Evolutionary conservation across 2,797 vertebrate genomes (phyloP).

Genomic region (Thalassophryne amazonica): DNA sequence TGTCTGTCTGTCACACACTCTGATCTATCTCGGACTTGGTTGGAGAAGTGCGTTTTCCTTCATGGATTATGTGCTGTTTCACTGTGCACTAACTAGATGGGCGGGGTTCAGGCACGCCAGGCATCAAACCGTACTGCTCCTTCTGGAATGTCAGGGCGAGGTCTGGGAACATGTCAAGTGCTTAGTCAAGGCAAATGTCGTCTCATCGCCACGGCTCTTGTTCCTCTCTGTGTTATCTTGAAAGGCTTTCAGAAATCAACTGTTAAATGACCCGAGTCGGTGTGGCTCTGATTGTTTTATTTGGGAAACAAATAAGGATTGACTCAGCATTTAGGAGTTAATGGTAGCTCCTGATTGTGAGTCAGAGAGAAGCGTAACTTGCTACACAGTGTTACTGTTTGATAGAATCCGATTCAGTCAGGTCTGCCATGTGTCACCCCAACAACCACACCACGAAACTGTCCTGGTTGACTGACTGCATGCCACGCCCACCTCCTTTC

Average conservation of each 20-base stretch:
- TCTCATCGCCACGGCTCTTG: neutral
- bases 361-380: neutral
- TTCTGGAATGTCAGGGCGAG: constrained; percentile 45
- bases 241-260: neutral
- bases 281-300: neutral
- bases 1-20: neutral
- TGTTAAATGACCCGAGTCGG: neutral
- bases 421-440: no score
- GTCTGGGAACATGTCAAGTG: constrained; percentile 5
- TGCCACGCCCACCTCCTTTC: no score
- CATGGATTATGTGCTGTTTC: neutral
- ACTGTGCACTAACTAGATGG: neutral
- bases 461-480: no score
- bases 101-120: neutral
- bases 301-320: neutral
- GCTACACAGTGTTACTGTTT: neutral
- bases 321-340: neutral
- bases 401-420: no score
- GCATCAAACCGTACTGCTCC: constrained; percentile 12
- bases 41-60: neutral
- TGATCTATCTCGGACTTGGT: neutral
- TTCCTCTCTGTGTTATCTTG: neutral
- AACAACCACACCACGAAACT: no score
- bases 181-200: constrained; percentile 5
- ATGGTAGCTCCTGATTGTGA: neutral